These are phyloP conservation scores for Discoglossus pictus DNA, from an alignment of 2,797 vertebrate genomes.

Conservation along the genomic window DNA sequence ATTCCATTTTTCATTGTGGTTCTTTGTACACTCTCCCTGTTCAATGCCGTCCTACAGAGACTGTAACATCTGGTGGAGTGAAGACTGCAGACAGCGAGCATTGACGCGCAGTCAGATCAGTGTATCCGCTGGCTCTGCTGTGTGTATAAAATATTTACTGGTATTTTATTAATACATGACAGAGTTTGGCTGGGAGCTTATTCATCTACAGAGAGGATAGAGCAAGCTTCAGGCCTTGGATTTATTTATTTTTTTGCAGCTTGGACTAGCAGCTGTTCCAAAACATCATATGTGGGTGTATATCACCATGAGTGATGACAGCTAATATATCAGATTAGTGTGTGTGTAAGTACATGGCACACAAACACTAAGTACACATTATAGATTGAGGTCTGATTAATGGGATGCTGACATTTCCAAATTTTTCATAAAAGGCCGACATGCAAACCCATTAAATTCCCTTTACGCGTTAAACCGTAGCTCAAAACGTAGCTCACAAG, in stretches of 20 bases:
- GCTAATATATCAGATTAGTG: neutral
- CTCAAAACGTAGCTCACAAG: no score
- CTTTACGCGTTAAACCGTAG: no score
- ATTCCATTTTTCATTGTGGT: neutral
- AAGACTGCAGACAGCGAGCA: conserved; percentile 14
- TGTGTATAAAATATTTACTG: conserved; percentile 45
- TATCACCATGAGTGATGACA: conserved; percentile 3
- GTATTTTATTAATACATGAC: conserved; percentile 48
- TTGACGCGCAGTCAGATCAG: conserved; percentile 20
- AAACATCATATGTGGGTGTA: neutral
- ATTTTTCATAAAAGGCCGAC: no score
- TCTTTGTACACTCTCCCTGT: conserved; percentile 8
- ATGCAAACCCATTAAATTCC: no score
- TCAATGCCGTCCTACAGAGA: conserved; percentile 20
- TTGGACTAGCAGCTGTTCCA: conserved; percentile 12
- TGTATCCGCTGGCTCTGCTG: conserved; percentile 20
- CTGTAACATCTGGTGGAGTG: conserved; percentile 20
- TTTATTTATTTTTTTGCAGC: conserved; percentile 4
- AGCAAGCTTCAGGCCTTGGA: neutral
- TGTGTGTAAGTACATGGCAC: neutral
- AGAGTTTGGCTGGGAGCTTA: conserved; percentile 21
- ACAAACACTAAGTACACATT: no score
- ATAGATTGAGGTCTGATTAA: no score
- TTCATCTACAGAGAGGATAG: conserved; percentile 19
- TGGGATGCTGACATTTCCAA: no score